Evolutionary conservation across 2,113 vertebrate species (phyloP), one percentile per base, ranked within the genome.

Genomic region (Nerophis ophidion): DNA sequence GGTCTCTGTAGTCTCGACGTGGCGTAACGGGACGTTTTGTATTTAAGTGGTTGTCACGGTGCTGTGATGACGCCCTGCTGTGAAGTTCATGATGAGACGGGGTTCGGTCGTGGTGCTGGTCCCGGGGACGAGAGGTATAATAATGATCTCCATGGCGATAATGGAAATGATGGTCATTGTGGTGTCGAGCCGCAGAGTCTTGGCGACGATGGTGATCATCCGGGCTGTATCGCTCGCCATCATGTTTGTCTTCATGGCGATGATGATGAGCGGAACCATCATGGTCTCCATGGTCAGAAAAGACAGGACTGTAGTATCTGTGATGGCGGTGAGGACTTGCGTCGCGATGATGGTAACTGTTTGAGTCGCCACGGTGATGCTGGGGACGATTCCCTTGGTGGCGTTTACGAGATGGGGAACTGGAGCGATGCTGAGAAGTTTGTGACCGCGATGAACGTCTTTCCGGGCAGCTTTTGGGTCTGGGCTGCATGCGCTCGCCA

Each of bases 391-490:
- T 54, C 51, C 49, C 59, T 61, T 64, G 53, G 38, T 64, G n/a
- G 47, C 52, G 71, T 16, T 75, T 78, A n/a, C 42, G 1, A 40
- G 68, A 59, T 6, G 73, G 61, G 1, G 80, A 80, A 44, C 33
- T 55, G 14, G 51, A 65, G 33, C 9, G 51, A 65, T 46, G 61
- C 15, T 64, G 68, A 47, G 49, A 68, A 35, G n/a, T 60, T 45
- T 68, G 69, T 48, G 76, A 76, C 35, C 55, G 62, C 5, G 82
- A 81, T 5, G 65, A 61, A 64, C 17, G 48, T 46, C 67, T 77
- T 36, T 38, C 64, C 34, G 63, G 59, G 51, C 60, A 66, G 15
- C 42, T 63, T 5, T 16, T 74, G n/a, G 64, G 47, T 46, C 51
- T 79, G 9, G 57, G 73, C 7, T 55, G 13, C 49, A 48, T 15